These are phyloP conservation scores for Phodopus roborovskii DNA, from an alignment of 2,113 vertebrate species.

Conservation along the genomic window DNA sequence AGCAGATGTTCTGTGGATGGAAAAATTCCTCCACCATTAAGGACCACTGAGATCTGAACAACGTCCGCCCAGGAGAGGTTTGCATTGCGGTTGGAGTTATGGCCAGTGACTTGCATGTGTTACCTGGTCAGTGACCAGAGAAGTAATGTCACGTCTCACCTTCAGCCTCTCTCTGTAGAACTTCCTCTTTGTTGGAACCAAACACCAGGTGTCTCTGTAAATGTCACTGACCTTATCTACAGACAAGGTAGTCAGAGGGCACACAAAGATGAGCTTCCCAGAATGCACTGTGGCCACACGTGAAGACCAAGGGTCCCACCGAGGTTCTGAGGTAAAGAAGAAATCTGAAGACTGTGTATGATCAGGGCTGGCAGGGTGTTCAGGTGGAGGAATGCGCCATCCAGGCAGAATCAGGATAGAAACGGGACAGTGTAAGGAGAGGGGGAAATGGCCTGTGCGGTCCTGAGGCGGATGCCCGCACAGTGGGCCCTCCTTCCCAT, in stretches of 20 bases:
- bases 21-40: background rate
- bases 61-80: background rate
- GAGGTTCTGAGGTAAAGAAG: background rate
- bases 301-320: background rate
- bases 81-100: background rate
- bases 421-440: rapidly evolving
- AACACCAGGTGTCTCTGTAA: background rate
- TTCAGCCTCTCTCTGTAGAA: background rate
- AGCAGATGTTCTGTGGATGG: background rate
- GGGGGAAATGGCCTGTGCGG: background rate
- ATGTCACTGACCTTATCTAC: background rate
- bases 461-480: background rate
- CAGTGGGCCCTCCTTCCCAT: background rate
- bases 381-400: background rate
- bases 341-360: background rate
- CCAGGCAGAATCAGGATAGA: background rate
- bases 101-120: background rate
- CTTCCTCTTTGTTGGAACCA: background rate
- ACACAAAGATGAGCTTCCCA: slow-evolving; percentile 29
- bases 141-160: background rate
- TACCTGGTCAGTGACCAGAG: background rate
- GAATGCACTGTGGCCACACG: background rate
- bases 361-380: background rate
- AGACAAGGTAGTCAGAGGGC: background rate
- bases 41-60: background rate